Conservation (phyloP, 2,888 invertebrate species). For the Chloroclystis v-ata region DNA sequence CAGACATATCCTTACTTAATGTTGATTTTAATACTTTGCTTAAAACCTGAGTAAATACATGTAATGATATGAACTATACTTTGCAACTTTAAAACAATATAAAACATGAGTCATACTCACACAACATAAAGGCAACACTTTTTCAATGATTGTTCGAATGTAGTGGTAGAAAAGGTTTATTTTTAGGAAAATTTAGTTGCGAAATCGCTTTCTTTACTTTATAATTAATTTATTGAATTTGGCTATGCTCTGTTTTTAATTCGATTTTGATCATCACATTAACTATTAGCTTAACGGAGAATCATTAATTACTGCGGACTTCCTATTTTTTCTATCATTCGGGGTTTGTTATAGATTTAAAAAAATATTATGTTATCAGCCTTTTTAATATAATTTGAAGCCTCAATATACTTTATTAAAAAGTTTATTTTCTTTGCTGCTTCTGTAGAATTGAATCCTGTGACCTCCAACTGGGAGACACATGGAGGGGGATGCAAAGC, state of each 20-base stretch:
- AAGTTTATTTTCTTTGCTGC: slow-evolving; percentile 74
- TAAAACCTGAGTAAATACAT: slow-evolving; percentile 41
- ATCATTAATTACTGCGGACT: slow-evolving; percentile 7
- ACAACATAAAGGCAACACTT: slow-evolving; percentile 13
- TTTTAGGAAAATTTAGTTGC: slow-evolving; percentile 28
- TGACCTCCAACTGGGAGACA: slow-evolving; percentile 85
- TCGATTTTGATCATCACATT: slow-evolving; percentile 29
- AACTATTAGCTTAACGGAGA: slow-evolving; percentile 13
- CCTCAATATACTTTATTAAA: slow-evolving; percentile 50
- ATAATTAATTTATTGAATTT: slow-evolving; percentile 31
- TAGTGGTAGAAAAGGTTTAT: not conserved
- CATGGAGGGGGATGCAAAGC: slow-evolving; percentile 89
- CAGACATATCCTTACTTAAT: slow-evolving; percentile 44
- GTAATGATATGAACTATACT: slow-evolving; percentile 29
- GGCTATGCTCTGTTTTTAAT: slow-evolving; percentile 23
- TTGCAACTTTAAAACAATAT: slow-evolving; percentile 32
- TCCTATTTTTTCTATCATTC: slow-evolving; percentile 5
- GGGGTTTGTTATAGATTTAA: slow-evolving; percentile 26
- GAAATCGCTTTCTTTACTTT: slow-evolving; percentile 45
- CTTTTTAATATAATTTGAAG: slow-evolving; percentile 35
- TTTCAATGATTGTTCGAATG: not conserved
- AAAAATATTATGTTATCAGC: slow-evolving; percentile 26
- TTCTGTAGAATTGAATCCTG: slow-evolving; percentile 91
- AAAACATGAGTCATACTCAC: slow-evolving; percentile 45
- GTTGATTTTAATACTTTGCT: slow-evolving; percentile 33